Evolutionary conservation across 2,888 invertebrate species (phyloP).

Genomic region (Caenorhabditis panamensis): DNA sequence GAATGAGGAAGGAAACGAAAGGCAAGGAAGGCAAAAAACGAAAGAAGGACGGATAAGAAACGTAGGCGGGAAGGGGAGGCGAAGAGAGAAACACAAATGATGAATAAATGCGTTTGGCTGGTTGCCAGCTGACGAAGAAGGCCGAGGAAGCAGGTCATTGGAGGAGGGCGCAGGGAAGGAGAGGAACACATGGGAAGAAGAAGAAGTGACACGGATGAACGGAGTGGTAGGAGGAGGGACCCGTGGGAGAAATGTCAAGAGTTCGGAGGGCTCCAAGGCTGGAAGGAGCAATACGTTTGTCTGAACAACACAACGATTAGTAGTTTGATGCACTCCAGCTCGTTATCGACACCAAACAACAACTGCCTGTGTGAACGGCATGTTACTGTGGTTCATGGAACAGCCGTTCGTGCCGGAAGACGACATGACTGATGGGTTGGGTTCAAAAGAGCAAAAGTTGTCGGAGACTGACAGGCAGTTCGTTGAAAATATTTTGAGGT

Average conservation of each 20-base stretch:
- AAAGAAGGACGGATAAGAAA: conserved; percentile 17
- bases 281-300: not conserved
- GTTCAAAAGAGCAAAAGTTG: conserved; percentile 1
- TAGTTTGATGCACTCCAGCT: not conserved
- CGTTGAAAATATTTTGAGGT: too few species aligned
- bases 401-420: not conserved
- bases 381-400: not conserved
- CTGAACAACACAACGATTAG: not conserved
- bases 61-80: conserved; percentile 34
- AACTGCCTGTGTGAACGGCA: not conserved
- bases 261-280: not conserved
- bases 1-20: conserved; percentile 35
- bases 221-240: conserved; percentile 9
- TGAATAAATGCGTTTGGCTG: conserved; percentile 58
- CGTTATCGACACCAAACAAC: not conserved
- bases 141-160: not conserved
- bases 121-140: conserved; percentile 57
- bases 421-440: not conserved
- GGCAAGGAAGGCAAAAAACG: not conserved
- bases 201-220: conserved; percentile 13
- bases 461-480: too few species aligned
- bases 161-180: conserved; percentile 13
- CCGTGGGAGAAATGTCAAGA: conserved; percentile 15
- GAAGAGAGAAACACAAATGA: conserved; percentile 45
- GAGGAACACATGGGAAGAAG: conserved; percentile 17